Percentiles rank a stretch among this genome's conserved stretches.
phyloP scores from a whole-genome alignment of 2,888 invertebrate genomes.

The Piscicola geometra region DNA sequence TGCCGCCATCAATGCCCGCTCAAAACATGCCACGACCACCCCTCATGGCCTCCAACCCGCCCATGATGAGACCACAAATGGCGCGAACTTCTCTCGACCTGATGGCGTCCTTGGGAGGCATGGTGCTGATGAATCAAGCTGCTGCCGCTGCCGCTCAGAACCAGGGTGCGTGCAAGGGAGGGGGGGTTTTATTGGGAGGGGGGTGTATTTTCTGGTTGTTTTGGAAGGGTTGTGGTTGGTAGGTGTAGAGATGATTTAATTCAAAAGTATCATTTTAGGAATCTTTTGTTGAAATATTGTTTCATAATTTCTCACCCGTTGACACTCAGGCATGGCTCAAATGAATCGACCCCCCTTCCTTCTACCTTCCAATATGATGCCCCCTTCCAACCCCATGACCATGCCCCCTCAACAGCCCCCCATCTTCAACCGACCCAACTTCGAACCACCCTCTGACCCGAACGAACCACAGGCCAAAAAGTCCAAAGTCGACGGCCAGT shows the following conservation, averaged over 20 bases:
- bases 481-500: constrained; percentile 81
- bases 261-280: no score
- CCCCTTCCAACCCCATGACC: not conserved
- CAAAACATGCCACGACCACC: constrained; percentile 31
- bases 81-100: constrained; percentile 28
- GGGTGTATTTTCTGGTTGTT: no score
- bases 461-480: constrained; percentile 83
- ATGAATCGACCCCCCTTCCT: constrained; percentile 27
- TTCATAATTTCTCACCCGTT: no score
- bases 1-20: constrained; percentile 11
- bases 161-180: not conserved
- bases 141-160: constrained; percentile 19
- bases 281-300: no score
- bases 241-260: no score
- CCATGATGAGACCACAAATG: constrained; percentile 51
- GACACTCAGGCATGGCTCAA: constrained; percentile 5
- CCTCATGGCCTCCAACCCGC: constrained; percentile 47
- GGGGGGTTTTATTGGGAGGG: no score
- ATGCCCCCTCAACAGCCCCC: not conserved
- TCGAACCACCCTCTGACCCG: constrained; percentile 38
- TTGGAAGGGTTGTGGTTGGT: no score
- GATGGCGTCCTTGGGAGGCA: constrained; percentile 17
- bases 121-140: constrained; percentile 28
- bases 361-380: constrained; percentile 11
- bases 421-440: not conserved